These are phyloP conservation scores for Nebria salina DNA, from an alignment of 2,888 invertebrate genomes.

Conservation along the genomic window DNA sequence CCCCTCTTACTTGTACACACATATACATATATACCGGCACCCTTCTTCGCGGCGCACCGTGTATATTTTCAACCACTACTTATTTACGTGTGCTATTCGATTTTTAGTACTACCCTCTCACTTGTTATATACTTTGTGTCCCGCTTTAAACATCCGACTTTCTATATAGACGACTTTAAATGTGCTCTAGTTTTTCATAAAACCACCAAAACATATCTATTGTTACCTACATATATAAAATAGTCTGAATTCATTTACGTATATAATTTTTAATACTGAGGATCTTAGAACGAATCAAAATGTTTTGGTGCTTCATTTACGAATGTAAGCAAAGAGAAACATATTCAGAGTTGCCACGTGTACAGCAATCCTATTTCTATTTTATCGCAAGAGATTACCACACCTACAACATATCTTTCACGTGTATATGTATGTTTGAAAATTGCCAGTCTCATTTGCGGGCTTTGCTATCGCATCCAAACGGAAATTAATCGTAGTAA, in stretches of 20 bases:
- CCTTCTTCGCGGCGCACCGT: not conserved
- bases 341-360: not conserved
- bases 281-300: too few species aligned
- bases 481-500: constrained; percentile 19
- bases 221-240: too few species aligned
- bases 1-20: not conserved
- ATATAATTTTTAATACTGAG: too few species aligned
- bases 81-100: constrained; percentile 15
- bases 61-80: constrained; percentile 2
- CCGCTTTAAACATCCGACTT: not conserved
- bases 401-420: not conserved
- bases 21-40: too few species aligned
- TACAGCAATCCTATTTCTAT: not conserved
- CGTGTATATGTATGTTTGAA: not conserved
- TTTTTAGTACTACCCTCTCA: constrained; percentile 6
- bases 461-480: not conserved
- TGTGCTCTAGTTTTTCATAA: not conserved
- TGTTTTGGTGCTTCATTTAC: too few species aligned
- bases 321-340: not conserved
- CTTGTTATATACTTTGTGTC: not conserved
- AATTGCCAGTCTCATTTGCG: constrained; percentile 26
- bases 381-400: not conserved
- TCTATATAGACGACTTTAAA: not conserved
- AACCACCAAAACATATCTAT: too few species aligned
- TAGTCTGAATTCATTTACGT: too few species aligned